A percentile compares a stretch with the other conserved stretches of the same genome.
These are phyloP conservation scores for Hypolimnas misippus DNA, from an alignment of 2,888 invertebrate genomes.

Conservation along the genomic window DNA sequence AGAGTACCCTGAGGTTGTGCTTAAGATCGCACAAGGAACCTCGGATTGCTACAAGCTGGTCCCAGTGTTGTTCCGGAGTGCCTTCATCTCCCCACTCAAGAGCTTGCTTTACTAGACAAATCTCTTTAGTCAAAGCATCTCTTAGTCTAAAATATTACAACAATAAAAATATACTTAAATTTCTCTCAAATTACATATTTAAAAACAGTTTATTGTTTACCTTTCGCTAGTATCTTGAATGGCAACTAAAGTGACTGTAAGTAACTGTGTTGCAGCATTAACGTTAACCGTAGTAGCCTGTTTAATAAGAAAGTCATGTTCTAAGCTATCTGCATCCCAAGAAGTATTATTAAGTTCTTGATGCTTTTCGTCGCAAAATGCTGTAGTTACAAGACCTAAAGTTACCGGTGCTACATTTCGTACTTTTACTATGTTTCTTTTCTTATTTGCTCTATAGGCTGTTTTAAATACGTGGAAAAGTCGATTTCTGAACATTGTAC, in stretches of 20 bases:
- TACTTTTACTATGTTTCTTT: constrained; percentile 50
- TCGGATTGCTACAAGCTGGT: constrained; percentile 72
- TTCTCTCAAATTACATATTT: not conserved
- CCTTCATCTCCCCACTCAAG: constrained; percentile 76
- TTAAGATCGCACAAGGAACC: constrained; percentile 72
- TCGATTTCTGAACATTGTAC: constrained; percentile 62
- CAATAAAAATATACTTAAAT: not conserved
- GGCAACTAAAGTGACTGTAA: constrained; percentile 81
- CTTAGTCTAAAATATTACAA: constrained; percentile 60
- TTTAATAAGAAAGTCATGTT: constrained; percentile 80
- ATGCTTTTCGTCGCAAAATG: constrained; percentile 59
- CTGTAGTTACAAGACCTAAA: constrained; percentile 59
- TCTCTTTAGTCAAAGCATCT: constrained; percentile 70
- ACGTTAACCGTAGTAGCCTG: constrained; percentile 82
- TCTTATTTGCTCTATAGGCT: constrained; percentile 50
- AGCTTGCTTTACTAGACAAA: constrained; percentile 73
- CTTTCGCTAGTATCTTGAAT: constrained; percentile 81
- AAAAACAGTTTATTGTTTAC: constrained; percentile 48
- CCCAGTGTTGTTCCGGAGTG: constrained; percentile 80
- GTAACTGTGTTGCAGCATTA: constrained; percentile 81
- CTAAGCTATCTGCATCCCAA: constrained; percentile 64
- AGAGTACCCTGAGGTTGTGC: constrained; percentile 69
- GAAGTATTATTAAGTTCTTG: constrained; percentile 50
- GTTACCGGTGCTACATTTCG: constrained; percentile 59
- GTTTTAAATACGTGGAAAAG: constrained; percentile 56